Conservation (phyloP, 2,797 vertebrate species). For the Lerista edwardsae region DNA sequence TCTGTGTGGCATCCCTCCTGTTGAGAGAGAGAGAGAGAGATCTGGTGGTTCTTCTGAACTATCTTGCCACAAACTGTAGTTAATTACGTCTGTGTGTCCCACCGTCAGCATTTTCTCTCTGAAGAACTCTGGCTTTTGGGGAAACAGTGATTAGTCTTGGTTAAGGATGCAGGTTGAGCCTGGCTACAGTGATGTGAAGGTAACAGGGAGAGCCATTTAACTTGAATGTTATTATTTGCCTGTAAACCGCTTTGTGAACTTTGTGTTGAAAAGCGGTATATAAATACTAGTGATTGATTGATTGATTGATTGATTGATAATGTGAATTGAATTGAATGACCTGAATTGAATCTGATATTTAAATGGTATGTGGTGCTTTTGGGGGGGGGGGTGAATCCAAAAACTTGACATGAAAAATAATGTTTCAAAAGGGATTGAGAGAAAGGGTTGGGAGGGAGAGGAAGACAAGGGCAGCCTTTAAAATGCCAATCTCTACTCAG, state of each 20-base stretch:
- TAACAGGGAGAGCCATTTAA: too few relatives aligned
- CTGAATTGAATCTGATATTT: constrained; percentile 34
- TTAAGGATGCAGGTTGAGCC: constrained; percentile 1
- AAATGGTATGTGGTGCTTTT: constrained; percentile 5
- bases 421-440: background rate
- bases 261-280: too few relatives aligned
- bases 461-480: constrained; percentile 34
- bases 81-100: background rate
- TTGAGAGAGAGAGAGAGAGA: background rate
- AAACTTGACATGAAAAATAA: constrained; percentile 18
- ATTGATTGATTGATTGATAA: too few relatives aligned
- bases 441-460: background rate
- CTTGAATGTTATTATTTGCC: too few relatives aligned
- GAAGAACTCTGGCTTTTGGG: constrained; percentile 21
- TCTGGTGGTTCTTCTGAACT: constrained; percentile 18
- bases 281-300: too few relatives aligned
- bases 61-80: background rate
- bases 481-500: constrained; percentile 2
- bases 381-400: constrained; percentile 18
- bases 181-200: constrained; percentile 53
- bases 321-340: background rate
- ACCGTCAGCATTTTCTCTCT: constrained; percentile 35
- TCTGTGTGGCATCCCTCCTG: constrained; percentile 6
- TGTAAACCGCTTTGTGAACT: too few relatives aligned
- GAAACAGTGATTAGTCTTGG: constrained; percentile 24